Percentiles rank a stretch among this genome's conserved stretches.
Conservation (phyloP, 2,888 invertebrate species). For the Platynereis dumerilii region DNA sequence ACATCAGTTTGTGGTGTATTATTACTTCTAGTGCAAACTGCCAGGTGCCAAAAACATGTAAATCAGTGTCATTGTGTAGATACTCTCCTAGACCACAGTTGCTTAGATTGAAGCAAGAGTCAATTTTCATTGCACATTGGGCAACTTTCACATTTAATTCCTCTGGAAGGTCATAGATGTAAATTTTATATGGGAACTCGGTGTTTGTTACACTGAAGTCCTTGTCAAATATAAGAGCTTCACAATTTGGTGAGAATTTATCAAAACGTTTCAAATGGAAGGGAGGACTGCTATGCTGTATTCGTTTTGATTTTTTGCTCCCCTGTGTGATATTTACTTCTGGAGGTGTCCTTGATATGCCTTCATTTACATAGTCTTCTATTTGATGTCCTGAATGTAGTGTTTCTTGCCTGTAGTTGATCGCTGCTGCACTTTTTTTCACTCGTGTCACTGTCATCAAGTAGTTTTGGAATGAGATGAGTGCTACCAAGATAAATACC, state of each 20-base stretch:
- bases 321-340: too few species aligned
- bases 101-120: conserved; percentile 6
- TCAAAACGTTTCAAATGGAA: background rate
- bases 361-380: too few species aligned
- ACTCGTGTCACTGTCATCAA: too few species aligned
- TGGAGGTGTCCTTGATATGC: too few species aligned
- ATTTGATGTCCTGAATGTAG: too few species aligned
- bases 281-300: too few species aligned
- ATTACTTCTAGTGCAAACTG: conserved; percentile 45
- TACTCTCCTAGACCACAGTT: conserved; percentile 19
- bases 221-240: background rate
- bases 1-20: conserved; percentile 43
- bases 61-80: conserved; percentile 3
- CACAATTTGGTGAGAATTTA: conserved; percentile 3
- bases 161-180: conserved; percentile 26
- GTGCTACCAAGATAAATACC: too few species aligned
- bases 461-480: too few species aligned
- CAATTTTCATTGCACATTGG: conserved; percentile 12
- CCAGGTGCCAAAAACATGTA: conserved; percentile 22
- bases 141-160: conserved; percentile 22
- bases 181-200: conserved; percentile 9
- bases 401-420: too few species aligned
- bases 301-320: too few species aligned
- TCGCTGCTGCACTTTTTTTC: too few species aligned
- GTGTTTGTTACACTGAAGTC: background rate